These are phyloP conservation scores for Drosophila dives DNA, from an alignment of 2,888 invertebrate genomes.

Conservation along the genomic window DNA sequence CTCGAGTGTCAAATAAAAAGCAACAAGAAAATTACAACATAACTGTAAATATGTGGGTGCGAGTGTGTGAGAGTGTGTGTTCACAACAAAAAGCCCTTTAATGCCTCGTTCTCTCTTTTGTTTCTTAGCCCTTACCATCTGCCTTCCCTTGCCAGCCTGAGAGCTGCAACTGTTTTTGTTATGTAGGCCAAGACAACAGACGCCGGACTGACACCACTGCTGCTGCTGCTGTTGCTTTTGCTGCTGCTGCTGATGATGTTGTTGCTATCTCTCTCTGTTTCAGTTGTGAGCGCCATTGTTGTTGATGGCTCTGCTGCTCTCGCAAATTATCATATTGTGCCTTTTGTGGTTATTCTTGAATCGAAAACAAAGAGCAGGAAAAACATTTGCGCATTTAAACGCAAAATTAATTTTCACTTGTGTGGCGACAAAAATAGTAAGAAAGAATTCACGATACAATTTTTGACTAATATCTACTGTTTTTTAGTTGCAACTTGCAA, in stretches of 20 bases:
- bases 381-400: constrained; percentile 73
- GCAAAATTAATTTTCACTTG: constrained; percentile 56
- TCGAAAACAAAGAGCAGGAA: constrained; percentile 58
- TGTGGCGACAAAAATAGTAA: constrained; percentile 37
- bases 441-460: constrained; percentile 4
- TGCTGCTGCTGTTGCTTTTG: not conserved
- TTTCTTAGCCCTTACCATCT: constrained; percentile 18
- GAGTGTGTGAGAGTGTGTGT: constrained; percentile 39
- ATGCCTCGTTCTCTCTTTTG: constrained; percentile 32
- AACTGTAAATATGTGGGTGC: constrained; percentile 36
- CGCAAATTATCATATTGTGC: constrained; percentile 73
- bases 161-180: constrained; percentile 72
- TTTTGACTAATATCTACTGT: constrained; percentile 5
- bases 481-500: not conserved
- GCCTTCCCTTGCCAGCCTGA: constrained; percentile 1
- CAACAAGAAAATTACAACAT: constrained; percentile 29
- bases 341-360: constrained; percentile 70
- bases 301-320: constrained; percentile 26
- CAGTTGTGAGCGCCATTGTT: constrained; percentile 45
- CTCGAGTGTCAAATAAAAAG: constrained; percentile 60
- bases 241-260: constrained; percentile 28
- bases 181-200: constrained; percentile 71
- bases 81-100: constrained; percentile 56
- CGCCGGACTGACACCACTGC: constrained; percentile 50
- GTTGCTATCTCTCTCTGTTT: constrained; percentile 42